Percentiles rank a stretch among this genome's conserved stretches.
Conservation (phyloP, 1,140 invertebrate species). For the Drosophila simulans region DNA sequence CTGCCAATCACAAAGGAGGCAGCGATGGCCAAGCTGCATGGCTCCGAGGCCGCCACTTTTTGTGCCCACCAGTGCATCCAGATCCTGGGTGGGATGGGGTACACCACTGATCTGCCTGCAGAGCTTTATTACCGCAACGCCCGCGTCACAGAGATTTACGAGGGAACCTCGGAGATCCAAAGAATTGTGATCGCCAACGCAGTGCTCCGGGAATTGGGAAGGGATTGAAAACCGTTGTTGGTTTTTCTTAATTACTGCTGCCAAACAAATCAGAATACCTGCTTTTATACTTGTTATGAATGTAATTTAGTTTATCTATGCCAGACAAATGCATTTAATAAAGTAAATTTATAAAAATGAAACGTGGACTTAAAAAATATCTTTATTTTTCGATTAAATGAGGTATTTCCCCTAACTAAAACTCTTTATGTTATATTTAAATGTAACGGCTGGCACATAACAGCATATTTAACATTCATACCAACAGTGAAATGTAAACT, state of each 20-base stretch:
- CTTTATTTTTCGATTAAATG: background rate
- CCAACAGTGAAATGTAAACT: too few relatives aligned
- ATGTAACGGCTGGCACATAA: too few relatives aligned
- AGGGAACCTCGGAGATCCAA: conserved; percentile 98
- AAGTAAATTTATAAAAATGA: background rate
- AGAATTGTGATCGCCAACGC: conserved; percentile 95
- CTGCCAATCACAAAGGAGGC: conserved; percentile 96
- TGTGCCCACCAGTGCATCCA: conserved; percentile 91
- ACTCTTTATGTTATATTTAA: too few relatives aligned
- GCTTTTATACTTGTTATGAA: background rate
- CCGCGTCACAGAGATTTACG: conserved; percentile 96
- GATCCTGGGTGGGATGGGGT: conserved; percentile 94
- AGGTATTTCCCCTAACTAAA: too few relatives aligned
- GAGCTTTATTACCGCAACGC: conserved; percentile 97
- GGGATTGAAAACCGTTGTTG: conserved; percentile 5
- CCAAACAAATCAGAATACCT: background rate
- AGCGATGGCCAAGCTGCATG: conserved; percentile 97
- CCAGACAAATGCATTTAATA: background rate
- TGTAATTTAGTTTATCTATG: too few relatives aligned
- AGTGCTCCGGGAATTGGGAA: conserved; percentile 84
- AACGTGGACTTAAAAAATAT: background rate
- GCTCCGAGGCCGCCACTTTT: conserved; percentile 96
- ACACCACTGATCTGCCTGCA: conserved; percentile 97
- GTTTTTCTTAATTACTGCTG: background rate
- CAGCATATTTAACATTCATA: too few relatives aligned